These are phyloP conservation scores for Ruditapes philippinarum DNA, from an alignment of 1,140 invertebrate genomes.

Conservation along the genomic window DNA sequence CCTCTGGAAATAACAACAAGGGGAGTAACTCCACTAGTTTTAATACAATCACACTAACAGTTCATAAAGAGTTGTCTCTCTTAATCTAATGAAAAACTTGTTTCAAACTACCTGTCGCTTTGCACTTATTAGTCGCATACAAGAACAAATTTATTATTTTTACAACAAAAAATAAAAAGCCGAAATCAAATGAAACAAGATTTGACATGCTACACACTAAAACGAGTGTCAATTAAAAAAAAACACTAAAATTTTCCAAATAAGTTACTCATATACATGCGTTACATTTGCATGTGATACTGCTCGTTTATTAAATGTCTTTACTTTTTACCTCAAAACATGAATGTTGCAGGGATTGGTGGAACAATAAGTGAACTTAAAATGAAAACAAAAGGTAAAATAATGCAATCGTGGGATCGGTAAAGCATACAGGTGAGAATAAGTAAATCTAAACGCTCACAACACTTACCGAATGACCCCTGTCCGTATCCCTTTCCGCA, in stretches of 20 bases:
- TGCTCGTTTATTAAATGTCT: neutral
- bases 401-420: constrained; percentile 1
- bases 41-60: neutral
- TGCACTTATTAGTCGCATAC: neutral
- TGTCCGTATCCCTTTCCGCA: constrained; percentile 78
- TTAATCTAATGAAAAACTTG: neutral
- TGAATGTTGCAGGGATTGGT: neutral
- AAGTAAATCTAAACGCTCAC: neutral
- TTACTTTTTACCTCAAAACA: neutral
- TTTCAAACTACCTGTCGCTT: too few relatives aligned
- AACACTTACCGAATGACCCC: constrained; percentile 75
- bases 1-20: constrained; percentile 60
- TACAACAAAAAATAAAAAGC: constrained; percentile 12
- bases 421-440: neutral
- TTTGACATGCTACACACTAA: neutral
- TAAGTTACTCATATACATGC: neutral
- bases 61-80: neutral
- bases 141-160: neutral
- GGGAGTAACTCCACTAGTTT: constrained; percentile 30
- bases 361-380: neutral
- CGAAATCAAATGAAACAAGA: neutral
- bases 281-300: too few relatives aligned
- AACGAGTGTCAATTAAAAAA: neutral
- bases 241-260: neutral
- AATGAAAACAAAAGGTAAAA: neutral